These are phyloP conservation scores for Bombus fervidus DNA, from an alignment of 1,140 invertebrate genomes.

Conservation along the genomic window DNA sequence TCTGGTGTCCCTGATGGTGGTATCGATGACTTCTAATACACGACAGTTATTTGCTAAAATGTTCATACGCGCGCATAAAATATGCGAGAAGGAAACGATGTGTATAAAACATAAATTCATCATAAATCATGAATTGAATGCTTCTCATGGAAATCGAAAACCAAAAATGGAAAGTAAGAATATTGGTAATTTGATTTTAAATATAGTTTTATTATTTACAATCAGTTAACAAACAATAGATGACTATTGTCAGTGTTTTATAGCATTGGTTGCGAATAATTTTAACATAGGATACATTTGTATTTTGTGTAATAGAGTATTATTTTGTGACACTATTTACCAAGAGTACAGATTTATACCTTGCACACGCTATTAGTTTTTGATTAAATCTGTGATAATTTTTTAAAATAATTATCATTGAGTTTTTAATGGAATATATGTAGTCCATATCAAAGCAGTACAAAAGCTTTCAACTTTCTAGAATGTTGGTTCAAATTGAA, in stretches of 20 bases:
- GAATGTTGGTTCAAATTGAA: slow-evolving; percentile 5
- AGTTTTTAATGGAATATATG: background rate
- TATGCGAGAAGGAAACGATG: slow-evolving; percentile 26
- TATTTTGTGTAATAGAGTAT: background rate
- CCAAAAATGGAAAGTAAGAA: background rate
- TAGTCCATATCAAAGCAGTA: background rate
- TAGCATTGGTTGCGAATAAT: slow-evolving; percentile 4
- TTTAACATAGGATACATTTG: slow-evolving; percentile 1
- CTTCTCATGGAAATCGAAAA: background rate
- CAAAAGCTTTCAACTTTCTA: slow-evolving; percentile 1
- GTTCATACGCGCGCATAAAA: slow-evolving; percentile 39
- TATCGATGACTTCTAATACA: slow-evolving; percentile 84
- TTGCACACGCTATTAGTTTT: background rate
- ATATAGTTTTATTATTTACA: background rate
- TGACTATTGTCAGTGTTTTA: background rate
- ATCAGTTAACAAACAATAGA: background rate
- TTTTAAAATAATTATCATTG: background rate
- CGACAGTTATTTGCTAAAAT: slow-evolving; percentile 33
- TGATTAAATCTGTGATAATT: slow-evolving; percentile 28
- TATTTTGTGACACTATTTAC: slow-evolving; percentile 20
- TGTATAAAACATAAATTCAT: slow-evolving; percentile 4
- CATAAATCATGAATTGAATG: background rate
- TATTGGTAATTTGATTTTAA: slow-evolving; percentile 1
- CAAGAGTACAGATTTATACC: background rate
- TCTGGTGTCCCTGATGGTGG: slow-evolving; percentile 86